Conservation (phyloP, 92 coral and sea anemone species). For the Porites evermanni region DNA sequence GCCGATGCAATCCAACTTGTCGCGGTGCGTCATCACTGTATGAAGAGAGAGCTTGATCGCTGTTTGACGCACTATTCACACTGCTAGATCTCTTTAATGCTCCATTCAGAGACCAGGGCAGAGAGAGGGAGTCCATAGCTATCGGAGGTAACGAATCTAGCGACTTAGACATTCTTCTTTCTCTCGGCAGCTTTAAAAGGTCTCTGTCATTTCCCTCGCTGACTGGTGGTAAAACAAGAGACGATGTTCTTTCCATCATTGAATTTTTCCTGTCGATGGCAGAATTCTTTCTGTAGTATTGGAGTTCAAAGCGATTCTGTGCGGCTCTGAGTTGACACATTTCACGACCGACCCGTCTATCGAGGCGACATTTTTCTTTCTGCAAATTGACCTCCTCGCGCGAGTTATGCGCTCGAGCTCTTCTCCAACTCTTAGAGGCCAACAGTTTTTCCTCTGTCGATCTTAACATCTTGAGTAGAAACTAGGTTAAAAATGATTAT, state of each 20-base stretch:
- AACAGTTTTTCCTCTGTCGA: conserved; percentile 17
- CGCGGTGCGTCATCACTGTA: too few species aligned
- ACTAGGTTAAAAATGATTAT: background rate
- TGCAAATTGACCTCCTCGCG: conserved; percentile 16
- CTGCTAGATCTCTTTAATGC: background rate
- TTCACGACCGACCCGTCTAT: conserved; percentile 9
- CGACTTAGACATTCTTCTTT: conserved; percentile 2
- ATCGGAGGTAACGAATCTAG: conserved; percentile 20
- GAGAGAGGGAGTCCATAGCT: conserved; percentile 1
- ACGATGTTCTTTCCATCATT: background rate
- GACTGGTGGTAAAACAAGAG: conserved; percentile 17
- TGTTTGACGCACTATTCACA: background rate
- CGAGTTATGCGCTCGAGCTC: conserved; percentile 13
- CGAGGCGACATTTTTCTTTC: conserved; percentile 20
- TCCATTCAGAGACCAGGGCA: too few species aligned
- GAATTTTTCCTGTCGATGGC: background rate
- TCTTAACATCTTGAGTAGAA: background rate
- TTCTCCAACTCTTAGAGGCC: conserved; percentile 13
- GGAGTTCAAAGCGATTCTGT: conserved; percentile 41
- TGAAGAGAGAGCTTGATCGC: too few species aligned
- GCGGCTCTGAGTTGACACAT: conserved; percentile 37
- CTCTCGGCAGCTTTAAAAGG: background rate
- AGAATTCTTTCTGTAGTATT: conserved; percentile 9
- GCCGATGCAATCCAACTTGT: too few species aligned
- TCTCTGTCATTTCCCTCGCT: background rate